These are phyloP conservation scores for Bolinopsis microptera DNA, from an alignment of 37 sponge, comb jelly and placozoan species.

Conservation along the genomic window DNA sequence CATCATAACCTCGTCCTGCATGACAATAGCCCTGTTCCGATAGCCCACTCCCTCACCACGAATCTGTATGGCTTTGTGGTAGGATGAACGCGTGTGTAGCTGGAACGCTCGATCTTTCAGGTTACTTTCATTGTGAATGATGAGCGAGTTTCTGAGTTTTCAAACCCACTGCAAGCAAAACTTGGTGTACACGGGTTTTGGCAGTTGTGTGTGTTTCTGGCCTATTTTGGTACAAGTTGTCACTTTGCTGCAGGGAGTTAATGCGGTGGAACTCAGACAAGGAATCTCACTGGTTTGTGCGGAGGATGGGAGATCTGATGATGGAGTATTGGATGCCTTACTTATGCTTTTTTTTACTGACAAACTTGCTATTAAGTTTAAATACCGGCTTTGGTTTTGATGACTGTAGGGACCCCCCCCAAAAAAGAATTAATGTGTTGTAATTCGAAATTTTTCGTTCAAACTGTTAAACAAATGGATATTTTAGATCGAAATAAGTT, in stretches of 20 bases:
- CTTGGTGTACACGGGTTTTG: conserved; percentile 33
- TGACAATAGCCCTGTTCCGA: conserved; percentile 26
- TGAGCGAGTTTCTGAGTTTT: conserved; percentile 2
- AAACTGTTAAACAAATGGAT: too few species aligned
- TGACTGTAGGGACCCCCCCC: too few species aligned
- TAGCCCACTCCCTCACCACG: conserved; percentile 35
- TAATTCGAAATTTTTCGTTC: too few species aligned
- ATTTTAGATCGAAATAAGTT: too few species aligned
- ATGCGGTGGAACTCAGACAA: neutral
- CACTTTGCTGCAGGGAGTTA: neutral
- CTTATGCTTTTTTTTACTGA: too few species aligned
- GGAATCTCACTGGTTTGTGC: neutral
- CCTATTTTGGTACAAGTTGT: neutral
- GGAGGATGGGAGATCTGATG: neutral
- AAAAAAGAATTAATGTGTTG: too few species aligned
- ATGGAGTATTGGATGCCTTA: neutral
- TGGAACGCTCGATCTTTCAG: neutral
- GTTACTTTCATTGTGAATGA: conserved; percentile 19
- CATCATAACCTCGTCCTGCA: neutral
- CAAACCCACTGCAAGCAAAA: conserved; percentile 14
- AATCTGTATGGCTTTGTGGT: conserved; percentile 62
- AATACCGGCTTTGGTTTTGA: too few species aligned
- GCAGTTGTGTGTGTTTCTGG: neutral
- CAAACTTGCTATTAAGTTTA: too few species aligned
- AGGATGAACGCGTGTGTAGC: conserved; percentile 47